These are phyloP conservation scores for Pitta sordida DNA, from an alignment of 2,113 vertebrate genomes.

Conservation along the genomic window DNA sequence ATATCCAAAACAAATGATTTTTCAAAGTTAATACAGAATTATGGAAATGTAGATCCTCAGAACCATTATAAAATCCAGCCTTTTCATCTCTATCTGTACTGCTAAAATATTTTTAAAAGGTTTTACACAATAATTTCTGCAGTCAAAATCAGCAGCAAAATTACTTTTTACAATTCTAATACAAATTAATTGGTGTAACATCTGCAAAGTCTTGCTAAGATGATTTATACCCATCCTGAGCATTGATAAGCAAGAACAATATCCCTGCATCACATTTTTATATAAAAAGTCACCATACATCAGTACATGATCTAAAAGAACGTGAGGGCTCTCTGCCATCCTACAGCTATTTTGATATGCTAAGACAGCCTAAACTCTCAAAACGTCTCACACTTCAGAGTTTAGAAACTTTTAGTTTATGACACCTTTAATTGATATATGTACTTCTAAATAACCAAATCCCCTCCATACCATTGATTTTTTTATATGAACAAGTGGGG, in stretches of 20 bases:
- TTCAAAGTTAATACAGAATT: background rate
- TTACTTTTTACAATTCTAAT: background rate
- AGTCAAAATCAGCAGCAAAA: background rate
- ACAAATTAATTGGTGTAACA: background rate
- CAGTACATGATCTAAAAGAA: accelerated
- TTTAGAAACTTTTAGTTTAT: background rate
- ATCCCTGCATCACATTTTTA: background rate
- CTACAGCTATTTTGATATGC: background rate
- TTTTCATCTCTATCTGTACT: background rate
- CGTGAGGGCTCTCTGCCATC: background rate
- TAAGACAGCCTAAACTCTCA: background rate
- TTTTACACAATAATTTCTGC: background rate
- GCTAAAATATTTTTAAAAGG: background rate
- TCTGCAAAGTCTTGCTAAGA: background rate
- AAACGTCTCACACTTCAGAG: background rate
- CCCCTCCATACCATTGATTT: background rate
- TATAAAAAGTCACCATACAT: background rate
- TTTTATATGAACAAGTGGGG: background rate
- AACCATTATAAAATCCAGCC: background rate
- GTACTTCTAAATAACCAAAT: background rate
- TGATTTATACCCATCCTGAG: background rate
- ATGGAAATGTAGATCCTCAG: background rate
- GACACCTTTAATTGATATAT: background rate
- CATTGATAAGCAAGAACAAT: background rate
- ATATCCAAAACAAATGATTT: background rate